Evolutionary conservation across 2,113 vertebrate species (phyloP).

Genomic region (Ploceus nigricollis): DNA sequence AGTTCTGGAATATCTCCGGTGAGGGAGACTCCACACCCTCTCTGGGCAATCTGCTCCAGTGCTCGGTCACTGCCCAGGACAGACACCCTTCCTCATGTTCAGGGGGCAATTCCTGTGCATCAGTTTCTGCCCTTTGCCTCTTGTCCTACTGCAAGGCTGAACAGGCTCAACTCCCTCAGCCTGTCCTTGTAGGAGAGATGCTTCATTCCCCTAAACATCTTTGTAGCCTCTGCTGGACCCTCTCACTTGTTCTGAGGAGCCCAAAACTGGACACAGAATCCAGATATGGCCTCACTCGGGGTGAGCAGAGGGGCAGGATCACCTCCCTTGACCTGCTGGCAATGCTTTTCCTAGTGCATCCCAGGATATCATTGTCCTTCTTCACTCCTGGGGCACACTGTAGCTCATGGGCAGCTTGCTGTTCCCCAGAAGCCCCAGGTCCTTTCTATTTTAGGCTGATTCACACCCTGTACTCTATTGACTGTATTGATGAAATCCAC

Average conservation of each 20-base stretch:
- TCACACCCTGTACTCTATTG: not conserved
- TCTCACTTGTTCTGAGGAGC: not conserved
- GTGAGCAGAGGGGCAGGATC: not conserved
- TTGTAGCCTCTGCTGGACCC: not conserved
- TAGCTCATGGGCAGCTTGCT: not conserved
- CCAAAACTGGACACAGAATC: not conserved
- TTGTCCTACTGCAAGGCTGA: not conserved
- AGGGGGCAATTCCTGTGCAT: not conserved
- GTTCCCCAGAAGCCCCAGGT: not conserved
- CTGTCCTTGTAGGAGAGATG: no score
- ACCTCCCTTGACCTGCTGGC: not conserved
- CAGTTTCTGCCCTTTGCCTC: not conserved
- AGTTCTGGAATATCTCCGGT: not conserved
- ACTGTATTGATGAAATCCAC: not conserved
- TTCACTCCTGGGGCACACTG: not conserved
- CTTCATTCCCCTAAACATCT: no score
- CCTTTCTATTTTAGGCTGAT: not conserved
- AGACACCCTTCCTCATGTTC: not conserved
- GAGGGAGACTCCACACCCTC: not conserved
- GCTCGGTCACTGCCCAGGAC: rapidly evolving
- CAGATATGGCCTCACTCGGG: not conserved
- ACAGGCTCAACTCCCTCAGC: not conserved
- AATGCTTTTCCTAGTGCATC: not conserved
- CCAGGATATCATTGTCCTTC: not conserved
- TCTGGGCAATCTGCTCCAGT: rapidly evolving